These are phyloP conservation scores for Equus quagga DNA, from an alignment of 2,113 vertebrate species.

Conservation along the genomic window DNA sequence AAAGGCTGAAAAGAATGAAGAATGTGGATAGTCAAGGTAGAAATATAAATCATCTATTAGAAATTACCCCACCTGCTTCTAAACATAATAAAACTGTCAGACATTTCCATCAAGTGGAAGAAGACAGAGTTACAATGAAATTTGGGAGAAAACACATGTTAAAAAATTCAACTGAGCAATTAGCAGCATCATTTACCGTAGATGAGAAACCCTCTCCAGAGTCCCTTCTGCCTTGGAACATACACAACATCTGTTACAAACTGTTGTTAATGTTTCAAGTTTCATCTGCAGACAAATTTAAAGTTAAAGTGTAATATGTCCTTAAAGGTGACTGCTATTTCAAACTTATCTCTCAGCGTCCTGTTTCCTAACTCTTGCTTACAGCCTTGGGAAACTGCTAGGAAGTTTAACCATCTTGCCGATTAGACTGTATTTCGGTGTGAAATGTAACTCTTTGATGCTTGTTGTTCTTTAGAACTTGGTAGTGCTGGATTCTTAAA, in stretches of 20 bases:
- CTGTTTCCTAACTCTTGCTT: slow-evolving; percentile 18
- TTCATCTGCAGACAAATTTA: slow-evolving; percentile 40
- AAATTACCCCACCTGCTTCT: slow-evolving; percentile 17
- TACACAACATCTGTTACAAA: not conserved
- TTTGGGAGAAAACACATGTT: not conserved
- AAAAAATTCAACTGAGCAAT: slow-evolving; percentile 44
- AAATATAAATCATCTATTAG: slow-evolving; percentile 63
- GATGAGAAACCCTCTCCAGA: slow-evolving; percentile 31
- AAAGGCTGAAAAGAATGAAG: slow-evolving; percentile 57
- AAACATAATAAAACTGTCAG: slow-evolving; percentile 51
- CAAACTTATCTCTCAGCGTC: slow-evolving; percentile 20
- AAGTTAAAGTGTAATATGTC: slow-evolving; percentile 12
- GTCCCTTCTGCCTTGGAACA: not conserved
- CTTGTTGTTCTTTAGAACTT: not conserved
- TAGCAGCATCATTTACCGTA: slow-evolving; percentile 6
- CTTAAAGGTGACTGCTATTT: not conserved
- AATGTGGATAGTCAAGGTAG: slow-evolving; percentile 31
- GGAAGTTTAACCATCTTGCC: not conserved
- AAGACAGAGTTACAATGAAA: slow-evolving; percentile 53
- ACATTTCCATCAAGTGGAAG: slow-evolving; percentile 52
- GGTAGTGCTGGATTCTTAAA: not conserved
- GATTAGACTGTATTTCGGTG: not conserved
- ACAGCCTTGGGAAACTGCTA: slow-evolving; percentile 19
- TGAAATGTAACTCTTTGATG: not conserved
- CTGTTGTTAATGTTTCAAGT: not conserved